Conservation (phyloP, 2,113 vertebrate species). For the Isurus oxyrinchus region DNA sequence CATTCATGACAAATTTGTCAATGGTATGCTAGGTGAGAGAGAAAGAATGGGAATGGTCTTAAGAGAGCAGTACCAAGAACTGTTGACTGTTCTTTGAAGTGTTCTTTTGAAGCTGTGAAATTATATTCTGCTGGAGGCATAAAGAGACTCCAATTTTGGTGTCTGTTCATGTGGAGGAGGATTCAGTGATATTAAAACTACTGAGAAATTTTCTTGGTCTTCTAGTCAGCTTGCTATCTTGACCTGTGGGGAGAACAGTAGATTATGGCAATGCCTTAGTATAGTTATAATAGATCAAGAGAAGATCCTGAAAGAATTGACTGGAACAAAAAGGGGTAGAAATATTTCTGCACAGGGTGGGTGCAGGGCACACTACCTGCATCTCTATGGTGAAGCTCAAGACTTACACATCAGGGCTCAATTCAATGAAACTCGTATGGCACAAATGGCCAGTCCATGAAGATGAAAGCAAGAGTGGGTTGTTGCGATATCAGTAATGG, state of each 20-base stretch:
- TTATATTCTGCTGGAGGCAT: not conserved
- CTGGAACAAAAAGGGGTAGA: not conserved
- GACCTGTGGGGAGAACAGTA: not conserved
- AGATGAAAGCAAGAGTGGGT: not conserved
- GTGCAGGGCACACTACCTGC: not conserved
- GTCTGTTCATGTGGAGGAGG: not conserved
- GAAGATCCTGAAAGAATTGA: not conserved
- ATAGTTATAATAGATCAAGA: not conserved
- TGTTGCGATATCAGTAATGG: not conserved
- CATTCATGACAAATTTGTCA: not conserved
- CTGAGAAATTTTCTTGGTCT: not conserved
- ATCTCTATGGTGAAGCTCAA: not conserved
- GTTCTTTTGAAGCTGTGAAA: not conserved
- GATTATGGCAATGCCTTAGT: not conserved
- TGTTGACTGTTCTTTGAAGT: not conserved
- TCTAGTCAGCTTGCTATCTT: not conserved
- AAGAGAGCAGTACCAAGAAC: not conserved
- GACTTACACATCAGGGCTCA: not conserved
- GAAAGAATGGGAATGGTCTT: not conserved
- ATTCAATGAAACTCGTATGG: not conserved
- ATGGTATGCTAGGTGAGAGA: not conserved
- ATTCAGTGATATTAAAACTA: not conserved
- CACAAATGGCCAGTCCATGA: not conserved
- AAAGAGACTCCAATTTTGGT: not conserved
- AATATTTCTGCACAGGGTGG: not conserved